Percentiles rank a stretch among this genome's conserved stretches.
These are phyloP conservation scores for Crax fasciolata DNA, from an alignment of 2,797 vertebrate species.

Conservation along the genomic window DNA sequence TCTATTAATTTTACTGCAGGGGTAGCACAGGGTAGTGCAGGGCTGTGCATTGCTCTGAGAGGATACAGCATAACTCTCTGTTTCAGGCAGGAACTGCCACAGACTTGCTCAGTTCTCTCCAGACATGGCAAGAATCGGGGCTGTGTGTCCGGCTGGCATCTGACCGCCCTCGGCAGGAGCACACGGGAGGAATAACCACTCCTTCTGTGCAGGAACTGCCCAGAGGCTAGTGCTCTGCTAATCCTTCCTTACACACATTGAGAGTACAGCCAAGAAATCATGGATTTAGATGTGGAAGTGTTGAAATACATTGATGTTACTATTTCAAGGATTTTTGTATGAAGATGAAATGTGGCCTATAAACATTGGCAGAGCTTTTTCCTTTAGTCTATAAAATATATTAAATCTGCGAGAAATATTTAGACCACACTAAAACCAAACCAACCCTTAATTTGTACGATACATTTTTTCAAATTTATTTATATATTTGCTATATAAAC, in stretches of 20 bases:
- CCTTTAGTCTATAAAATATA: background rate
- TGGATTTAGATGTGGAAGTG: background rate
- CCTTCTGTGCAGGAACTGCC: background rate
- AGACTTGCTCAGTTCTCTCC: background rate
- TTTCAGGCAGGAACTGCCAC: background rate
- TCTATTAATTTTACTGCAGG: background rate
- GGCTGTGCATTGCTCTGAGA: background rate
- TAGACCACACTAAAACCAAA: background rate
- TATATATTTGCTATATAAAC: background rate
- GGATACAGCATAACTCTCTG: background rate
- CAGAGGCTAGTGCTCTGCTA: background rate
- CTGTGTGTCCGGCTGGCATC: background rate
- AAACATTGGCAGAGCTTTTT: slow-evolving; percentile 15
- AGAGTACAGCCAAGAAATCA: background rate
- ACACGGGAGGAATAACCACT: accelerated
- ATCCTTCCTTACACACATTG: background rate
- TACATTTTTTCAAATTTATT: background rate
- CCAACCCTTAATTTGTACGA: background rate
- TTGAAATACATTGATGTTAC: background rate
- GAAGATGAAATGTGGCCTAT: background rate
- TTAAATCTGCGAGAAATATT: slow-evolving; percentile 10
- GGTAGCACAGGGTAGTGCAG: background rate
- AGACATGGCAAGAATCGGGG: background rate
- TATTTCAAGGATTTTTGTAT: background rate
- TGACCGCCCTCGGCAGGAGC: background rate